Conservation (phyloP, 1,140 invertebrate genomes). For the Stegodyphus mimosarum region DNA sequence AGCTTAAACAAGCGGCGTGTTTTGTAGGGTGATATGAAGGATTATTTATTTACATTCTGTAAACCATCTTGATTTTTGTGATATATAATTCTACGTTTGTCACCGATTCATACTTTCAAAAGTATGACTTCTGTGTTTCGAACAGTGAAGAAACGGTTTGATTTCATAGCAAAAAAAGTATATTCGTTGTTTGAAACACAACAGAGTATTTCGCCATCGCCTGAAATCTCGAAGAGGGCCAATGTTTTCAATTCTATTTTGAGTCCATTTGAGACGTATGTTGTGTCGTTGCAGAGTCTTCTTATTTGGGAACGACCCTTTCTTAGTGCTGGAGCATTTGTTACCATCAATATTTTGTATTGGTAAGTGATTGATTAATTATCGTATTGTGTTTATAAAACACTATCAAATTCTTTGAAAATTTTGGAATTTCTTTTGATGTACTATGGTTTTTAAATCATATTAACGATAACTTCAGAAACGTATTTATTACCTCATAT, state of each 20-base stretch:
- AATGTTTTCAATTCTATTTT: slow-evolving; percentile 59
- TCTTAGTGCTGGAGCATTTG: slow-evolving; percentile 63
- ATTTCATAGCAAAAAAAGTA: background rate
- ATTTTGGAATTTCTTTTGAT: no score
- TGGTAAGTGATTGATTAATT: slow-evolving; percentile 62
- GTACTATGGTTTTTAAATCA: no score
- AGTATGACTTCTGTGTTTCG: slow-evolving; percentile 28
- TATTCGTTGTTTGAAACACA: slow-evolving; percentile 27
- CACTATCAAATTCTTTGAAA: no score
- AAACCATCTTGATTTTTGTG: background rate
- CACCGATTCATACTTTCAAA: no score
- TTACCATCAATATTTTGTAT: slow-evolving; percentile 64
- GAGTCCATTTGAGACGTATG: slow-evolving; percentile 64
- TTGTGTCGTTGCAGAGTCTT: slow-evolving; percentile 64
- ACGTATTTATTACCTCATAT: no score
- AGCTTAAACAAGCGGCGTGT: no score
- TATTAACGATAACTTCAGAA: no score
- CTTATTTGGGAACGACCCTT: slow-evolving; percentile 66
- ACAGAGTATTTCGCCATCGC: slow-evolving; percentile 33
- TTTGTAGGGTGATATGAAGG: slow-evolving; percentile 35
- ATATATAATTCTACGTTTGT: background rate
- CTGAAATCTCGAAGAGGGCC: background rate
- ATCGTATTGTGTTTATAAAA: background rate
- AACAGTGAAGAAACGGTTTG: slow-evolving; percentile 22
- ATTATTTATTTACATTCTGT: slow-evolving; percentile 17